Conservation (phyloP, 30 jellyfish, hydroid and myxozoan genomes). For the Pseudorhiza aurosa region DNA sequence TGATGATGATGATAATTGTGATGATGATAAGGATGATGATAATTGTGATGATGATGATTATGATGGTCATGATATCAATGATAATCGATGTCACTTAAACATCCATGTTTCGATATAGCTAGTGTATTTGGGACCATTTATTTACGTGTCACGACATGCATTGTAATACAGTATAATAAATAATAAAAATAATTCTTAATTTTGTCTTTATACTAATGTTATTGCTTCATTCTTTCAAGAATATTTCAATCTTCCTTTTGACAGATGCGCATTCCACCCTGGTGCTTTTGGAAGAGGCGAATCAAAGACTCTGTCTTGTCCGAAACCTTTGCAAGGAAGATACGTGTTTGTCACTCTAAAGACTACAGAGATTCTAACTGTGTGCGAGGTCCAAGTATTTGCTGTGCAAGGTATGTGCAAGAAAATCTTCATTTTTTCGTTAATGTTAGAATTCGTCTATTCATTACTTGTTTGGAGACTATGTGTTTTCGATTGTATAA, state of each 20-base stretch:
- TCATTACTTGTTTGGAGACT: neutral
- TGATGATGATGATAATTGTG: no score
- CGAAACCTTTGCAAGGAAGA: slow-evolving; percentile 11
- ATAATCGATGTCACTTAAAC: no score
- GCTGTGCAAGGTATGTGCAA: slow-evolving; percentile 10
- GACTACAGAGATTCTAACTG: slow-evolving; percentile 21
- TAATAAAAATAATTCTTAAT: no score
- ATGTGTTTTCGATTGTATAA: neutral
- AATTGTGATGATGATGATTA: no score
- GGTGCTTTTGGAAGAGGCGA: slow-evolving; percentile 54
- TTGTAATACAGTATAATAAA: no score
- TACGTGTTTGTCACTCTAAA: slow-evolving; percentile 33
- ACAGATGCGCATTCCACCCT: slow-evolving; percentile 53
- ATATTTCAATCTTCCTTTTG: neutral
- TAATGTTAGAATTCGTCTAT: neutral
- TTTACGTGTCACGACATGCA: no score
- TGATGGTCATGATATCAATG: no score
- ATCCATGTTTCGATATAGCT: no score
- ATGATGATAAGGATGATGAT: no score
- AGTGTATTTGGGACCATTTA: no score
- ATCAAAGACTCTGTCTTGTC: slow-evolving; percentile 26
- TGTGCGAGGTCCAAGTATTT: slow-evolving; percentile 56
- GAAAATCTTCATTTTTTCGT: neutral
- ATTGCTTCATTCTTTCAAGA: no score
- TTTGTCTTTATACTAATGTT: no score